Percentiles rank a stretch among this genome's conserved stretches.
Evolutionary conservation across 2,113 vertebrate genomes (phyloP).

Genomic region (Elephantulus edwardii): DNA sequence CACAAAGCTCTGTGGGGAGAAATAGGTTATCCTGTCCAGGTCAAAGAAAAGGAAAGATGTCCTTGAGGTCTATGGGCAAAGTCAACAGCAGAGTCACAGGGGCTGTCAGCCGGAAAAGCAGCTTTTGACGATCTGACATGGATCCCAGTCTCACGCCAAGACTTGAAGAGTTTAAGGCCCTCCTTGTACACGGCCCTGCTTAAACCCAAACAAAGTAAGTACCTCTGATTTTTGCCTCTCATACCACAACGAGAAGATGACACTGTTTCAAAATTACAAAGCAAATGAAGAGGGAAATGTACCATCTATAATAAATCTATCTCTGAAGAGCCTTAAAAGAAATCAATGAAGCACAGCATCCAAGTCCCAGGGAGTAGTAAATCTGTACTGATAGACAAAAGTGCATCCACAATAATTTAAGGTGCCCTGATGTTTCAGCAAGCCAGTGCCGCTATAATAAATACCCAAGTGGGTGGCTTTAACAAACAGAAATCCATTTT

Average conservation of each 20-base stretch:
- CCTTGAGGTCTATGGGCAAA: too few relatives aligned
- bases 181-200: too few relatives aligned
- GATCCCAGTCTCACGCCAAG: too few relatives aligned
- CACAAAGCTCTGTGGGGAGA: too few relatives aligned
- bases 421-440: not conserved
- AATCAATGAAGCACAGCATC: constrained; percentile 71
- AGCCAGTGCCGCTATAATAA: not conserved
- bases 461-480: not conserved
- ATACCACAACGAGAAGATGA: constrained; percentile 39
- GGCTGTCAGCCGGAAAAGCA: too few relatives aligned
- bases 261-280: constrained; percentile 38
- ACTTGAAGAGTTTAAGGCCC: too few relatives aligned
- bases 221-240: too few relatives aligned
- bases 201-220: too few relatives aligned
- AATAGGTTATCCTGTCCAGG: too few relatives aligned
- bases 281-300: constrained; percentile 55
- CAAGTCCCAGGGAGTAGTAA: constrained; percentile 58
- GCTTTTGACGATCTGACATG: too few relatives aligned
- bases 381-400: constrained; percentile 69
- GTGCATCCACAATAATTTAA: constrained; percentile 65
- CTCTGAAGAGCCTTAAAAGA: constrained; percentile 71
- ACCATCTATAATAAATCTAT: constrained; percentile 64
- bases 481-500: not conserved
- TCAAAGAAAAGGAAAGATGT: too few relatives aligned
- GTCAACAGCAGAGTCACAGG: too few relatives aligned